Conservation (phyloP, 2,888 invertebrate genomes). For the Plusia festucae region DNA sequence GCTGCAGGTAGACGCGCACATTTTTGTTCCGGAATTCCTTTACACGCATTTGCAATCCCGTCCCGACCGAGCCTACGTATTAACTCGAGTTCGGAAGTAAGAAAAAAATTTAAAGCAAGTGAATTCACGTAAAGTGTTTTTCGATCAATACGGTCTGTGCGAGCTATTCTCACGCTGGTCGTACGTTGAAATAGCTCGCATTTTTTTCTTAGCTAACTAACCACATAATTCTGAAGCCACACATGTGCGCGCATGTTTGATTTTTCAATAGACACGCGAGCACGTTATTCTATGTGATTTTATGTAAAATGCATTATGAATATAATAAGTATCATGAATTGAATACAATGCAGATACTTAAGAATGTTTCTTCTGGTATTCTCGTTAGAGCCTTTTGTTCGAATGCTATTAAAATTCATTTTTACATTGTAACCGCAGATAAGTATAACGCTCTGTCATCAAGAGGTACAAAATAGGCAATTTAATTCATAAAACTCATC, state of each 20-base stretch:
- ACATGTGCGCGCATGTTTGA: slow-evolving; percentile 63
- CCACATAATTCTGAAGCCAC: slow-evolving; percentile 69
- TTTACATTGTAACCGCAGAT: slow-evolving; percentile 32
- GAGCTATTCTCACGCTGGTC: slow-evolving; percentile 56
- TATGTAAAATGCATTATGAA: slow-evolving; percentile 55
- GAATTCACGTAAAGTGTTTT: slow-evolving; percentile 41
- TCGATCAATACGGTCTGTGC: slow-evolving; percentile 33
- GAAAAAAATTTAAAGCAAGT: slow-evolving; percentile 47
- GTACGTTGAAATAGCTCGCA: slow-evolving; percentile 59
- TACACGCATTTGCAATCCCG: slow-evolving; percentile 86
- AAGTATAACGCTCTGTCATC: slow-evolving; percentile 39
- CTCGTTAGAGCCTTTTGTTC: slow-evolving; percentile 33
- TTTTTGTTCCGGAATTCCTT: slow-evolving; percentile 87
- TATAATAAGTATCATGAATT: slow-evolving; percentile 46
- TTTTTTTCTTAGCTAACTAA: slow-evolving; percentile 71
- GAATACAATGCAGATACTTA: slow-evolving; percentile 50
- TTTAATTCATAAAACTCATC: slow-evolving; percentile 72
- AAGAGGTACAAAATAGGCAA: slow-evolving; percentile 65
- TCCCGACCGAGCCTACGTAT: slow-evolving; percentile 62
- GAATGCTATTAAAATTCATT: slow-evolving; percentile 36
- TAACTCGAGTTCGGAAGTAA: slow-evolving; percentile 58
- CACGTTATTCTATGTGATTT: slow-evolving; percentile 60
- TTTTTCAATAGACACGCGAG: slow-evolving; percentile 66
- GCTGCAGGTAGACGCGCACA: slow-evolving; percentile 81
- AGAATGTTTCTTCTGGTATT: slow-evolving; percentile 27